phyloP scores from a whole-genome alignment of 2,888 invertebrate genomes.

The Sipha maydis region DNA sequence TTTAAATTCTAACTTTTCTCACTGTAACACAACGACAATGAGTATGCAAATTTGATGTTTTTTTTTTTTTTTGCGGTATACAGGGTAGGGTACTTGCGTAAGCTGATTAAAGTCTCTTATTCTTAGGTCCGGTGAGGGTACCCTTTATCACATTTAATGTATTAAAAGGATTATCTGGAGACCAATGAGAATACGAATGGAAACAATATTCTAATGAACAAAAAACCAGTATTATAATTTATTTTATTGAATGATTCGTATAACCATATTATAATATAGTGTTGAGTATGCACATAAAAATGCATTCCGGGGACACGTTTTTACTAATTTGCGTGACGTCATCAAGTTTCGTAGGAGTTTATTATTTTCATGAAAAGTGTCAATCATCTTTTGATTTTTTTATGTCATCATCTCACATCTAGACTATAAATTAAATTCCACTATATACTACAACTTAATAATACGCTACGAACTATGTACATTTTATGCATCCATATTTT shows the following conservation, averaged over 20 bases:
- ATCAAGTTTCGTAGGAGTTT: not conserved
- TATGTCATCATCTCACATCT: not conserved
- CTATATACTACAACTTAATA: too few species aligned
- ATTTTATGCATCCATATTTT: too few species aligned
- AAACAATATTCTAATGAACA: constrained; percentile 15
- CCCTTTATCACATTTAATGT: constrained; percentile 44
- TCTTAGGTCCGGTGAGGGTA: constrained; percentile 26
- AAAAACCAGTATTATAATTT: constrained; percentile 11
- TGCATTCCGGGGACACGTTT: not conserved
- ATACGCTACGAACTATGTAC: too few species aligned
- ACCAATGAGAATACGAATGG: constrained; percentile 31
- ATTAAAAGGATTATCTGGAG: constrained; percentile 46
- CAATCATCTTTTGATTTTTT: not conserved
- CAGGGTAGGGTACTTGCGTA: constrained; percentile 7
- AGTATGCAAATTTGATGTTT: constrained; percentile 50
- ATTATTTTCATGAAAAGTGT: not conserved
- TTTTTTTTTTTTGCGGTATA: constrained; percentile 16
- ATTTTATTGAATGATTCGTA: constrained; percentile 7
- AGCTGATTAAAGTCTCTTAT: constrained; percentile 47
- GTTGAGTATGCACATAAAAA: too few species aligned
- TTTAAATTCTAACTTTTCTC: not conserved
- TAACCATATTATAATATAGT: not conserved
- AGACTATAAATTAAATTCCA: too few species aligned
- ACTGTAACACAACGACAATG: constrained; percentile 5
- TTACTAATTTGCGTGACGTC: not conserved